phyloP scores from a whole-genome alignment of 2,113 vertebrate species.

The Dunckerocampus dactyliophorus region DNA sequence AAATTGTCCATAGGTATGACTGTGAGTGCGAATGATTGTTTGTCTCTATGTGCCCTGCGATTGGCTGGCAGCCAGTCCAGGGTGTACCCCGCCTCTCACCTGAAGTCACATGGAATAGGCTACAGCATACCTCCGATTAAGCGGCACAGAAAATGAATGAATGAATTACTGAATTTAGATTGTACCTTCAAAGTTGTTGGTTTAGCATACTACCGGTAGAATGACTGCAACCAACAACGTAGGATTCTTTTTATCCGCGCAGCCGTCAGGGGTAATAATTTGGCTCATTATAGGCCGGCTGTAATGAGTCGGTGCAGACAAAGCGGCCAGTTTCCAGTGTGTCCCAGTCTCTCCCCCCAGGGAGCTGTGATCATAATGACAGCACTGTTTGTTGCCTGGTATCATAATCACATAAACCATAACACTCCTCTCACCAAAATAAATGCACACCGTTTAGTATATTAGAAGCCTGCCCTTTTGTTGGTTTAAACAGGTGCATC shows the following conservation, averaged over 20 bases:
- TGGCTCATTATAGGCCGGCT: slow-evolving; percentile 26
- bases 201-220: not conserved
- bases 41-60: no score
- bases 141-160: no score
- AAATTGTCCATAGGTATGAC: no score
- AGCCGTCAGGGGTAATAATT: slow-evolving; percentile 23
- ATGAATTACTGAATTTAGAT: not conserved
- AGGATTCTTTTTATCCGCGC: slow-evolving; percentile 11
- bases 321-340: slow-evolving; percentile 46
- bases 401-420: slow-evolving; percentile 39
- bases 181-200: not conserved
- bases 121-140: no score
- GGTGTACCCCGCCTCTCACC: no score
- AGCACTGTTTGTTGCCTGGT: slow-evolving; percentile 58
- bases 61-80: no score
- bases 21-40: no score
- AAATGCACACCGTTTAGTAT: not conserved
- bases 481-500: no score
- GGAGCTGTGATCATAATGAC: slow-evolving; percentile 52
- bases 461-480: not conserved
- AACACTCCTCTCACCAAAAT: not conserved
- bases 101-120: not conserved
- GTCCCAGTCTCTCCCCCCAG: slow-evolving; percentile 31
- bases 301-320: slow-evolving; percentile 58
- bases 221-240: slow-evolving; percentile 1